Evolutionary conservation across 2,797 vertebrate genomes (phyloP), one percentile per base, ranked within the genome.

Genomic region (Periparus ater): DNA sequence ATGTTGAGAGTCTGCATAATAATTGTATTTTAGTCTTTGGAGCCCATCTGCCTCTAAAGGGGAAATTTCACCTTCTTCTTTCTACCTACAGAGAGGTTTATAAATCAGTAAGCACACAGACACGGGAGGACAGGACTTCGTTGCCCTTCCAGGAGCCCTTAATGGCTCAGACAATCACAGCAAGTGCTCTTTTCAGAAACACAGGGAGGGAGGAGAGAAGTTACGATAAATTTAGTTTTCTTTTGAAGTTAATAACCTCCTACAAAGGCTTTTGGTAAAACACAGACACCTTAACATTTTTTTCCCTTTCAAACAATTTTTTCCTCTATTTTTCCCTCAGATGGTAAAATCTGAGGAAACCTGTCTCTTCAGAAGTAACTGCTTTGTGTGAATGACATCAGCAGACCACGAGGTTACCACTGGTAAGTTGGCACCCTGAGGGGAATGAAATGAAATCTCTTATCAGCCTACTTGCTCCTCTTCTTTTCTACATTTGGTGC

Each of bases 171-270:
- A 91, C 83, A 77, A 88, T 90, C 88, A 80, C 94, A 96, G 95
- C 61, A 79, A 80, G 90, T 26, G 54, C 72, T 96, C 97, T 94
- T 92, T 97, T 96, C 90, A 95, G 94, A 95, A 95, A 93, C 87
- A 90, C 32, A 3, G 72, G 80, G 77, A 75, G 48, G 77, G 57
- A 65, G 89, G 63, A 80, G 65, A 85, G 92, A 95, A 88, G 81
- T 91, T 95, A 94, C 0, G 91, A 94, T 96, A 96, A 96, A 92
- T 88, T 97, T 95, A 96, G 93, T 95, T 97, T 95, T 90, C 93
- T 88, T 98, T 97, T 97, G 97, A 98, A 97, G 97, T 97, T 97
- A 97, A 97, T 97, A 97, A 96, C 94, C 94, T 97, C 94, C 95
- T 96, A 86, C 92, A 96, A 96, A 97, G 85, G 85, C 89, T 91